phyloP scores from a whole-genome alignment of 2,113 vertebrate genomes.

The Caretta caretta region DNA sequence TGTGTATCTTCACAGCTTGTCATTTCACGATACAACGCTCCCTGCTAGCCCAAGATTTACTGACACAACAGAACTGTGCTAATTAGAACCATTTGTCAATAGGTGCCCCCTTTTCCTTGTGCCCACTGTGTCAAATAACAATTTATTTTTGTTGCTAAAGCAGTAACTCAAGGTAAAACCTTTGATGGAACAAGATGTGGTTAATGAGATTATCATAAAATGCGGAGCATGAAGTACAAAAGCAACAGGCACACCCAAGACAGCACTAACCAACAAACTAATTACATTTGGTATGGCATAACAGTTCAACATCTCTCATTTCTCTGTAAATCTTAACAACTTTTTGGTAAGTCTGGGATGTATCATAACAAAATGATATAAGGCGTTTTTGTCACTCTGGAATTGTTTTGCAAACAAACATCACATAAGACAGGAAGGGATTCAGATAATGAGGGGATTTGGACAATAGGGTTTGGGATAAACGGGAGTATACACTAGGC shows the following conservation, averaged over 20 bases:
- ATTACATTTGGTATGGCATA: background rate
- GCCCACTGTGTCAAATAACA: background rate
- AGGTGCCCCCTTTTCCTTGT: background rate
- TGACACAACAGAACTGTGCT: conserved; percentile 21
- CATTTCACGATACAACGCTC: background rate
- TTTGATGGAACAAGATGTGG: background rate
- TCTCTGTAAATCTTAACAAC: conserved; percentile 16
- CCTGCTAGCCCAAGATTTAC: conserved; percentile 39
- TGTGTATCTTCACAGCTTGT: background rate
- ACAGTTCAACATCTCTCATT: background rate
- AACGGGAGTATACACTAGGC: too few relatives aligned
- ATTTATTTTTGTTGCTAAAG: background rate
- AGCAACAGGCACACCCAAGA: conserved; percentile 29
- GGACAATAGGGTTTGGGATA: too few relatives aligned
- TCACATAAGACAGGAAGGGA: background rate
- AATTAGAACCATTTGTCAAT: conserved; percentile 54
- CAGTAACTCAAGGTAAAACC: background rate
- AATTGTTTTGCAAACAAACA: background rate
- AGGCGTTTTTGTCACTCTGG: background rate
- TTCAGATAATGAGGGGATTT: too few relatives aligned
- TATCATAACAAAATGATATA: background rate
- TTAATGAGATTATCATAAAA: conserved; percentile 40
- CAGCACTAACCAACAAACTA: background rate
- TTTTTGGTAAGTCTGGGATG: background rate
- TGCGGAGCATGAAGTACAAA: background rate